Conservation (phyloP, 2,888 invertebrate species). For the Chrysomela aeneicollis region DNA sequence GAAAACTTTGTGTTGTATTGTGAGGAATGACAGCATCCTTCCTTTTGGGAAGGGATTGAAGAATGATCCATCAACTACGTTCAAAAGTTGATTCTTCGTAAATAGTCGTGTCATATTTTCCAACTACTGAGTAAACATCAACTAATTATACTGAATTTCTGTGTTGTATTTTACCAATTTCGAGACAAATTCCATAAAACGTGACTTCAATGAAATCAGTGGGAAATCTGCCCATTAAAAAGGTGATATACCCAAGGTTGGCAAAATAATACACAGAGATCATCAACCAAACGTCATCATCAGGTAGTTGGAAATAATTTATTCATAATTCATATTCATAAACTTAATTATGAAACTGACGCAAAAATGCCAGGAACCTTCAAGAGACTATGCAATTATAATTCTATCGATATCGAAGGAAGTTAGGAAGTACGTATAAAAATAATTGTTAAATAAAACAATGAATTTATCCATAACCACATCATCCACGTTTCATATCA, state of each 20-base stretch:
- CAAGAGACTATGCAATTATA: neutral
- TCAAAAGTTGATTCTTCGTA: too few relatives aligned
- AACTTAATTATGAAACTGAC: neutral
- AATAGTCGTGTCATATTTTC: too few relatives aligned
- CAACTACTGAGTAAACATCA: too few relatives aligned
- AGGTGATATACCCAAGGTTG: neutral
- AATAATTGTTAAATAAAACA: slow-evolving; percentile 15
- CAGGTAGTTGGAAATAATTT: neutral
- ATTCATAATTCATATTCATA: neutral
- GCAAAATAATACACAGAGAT: neutral
- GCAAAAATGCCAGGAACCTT: neutral
- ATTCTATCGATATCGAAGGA: neutral
- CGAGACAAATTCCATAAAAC: neutral
- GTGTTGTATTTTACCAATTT: neutral
- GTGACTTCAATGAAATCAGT: neutral
- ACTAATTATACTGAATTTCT: too few relatives aligned
- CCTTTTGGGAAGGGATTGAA: too few relatives aligned
- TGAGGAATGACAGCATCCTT: too few relatives aligned
- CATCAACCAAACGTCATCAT: neutral
- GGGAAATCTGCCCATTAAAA: neutral
- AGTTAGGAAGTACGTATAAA: neutral
- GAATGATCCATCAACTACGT: too few relatives aligned
- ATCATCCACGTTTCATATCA: slow-evolving; percentile 29
- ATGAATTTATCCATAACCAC: slow-evolving; percentile 28
- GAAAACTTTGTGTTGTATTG: too few relatives aligned